Evolutionary conservation across 2,888 invertebrate species (phyloP).

Genomic region (Drosophila affinis): DNA sequence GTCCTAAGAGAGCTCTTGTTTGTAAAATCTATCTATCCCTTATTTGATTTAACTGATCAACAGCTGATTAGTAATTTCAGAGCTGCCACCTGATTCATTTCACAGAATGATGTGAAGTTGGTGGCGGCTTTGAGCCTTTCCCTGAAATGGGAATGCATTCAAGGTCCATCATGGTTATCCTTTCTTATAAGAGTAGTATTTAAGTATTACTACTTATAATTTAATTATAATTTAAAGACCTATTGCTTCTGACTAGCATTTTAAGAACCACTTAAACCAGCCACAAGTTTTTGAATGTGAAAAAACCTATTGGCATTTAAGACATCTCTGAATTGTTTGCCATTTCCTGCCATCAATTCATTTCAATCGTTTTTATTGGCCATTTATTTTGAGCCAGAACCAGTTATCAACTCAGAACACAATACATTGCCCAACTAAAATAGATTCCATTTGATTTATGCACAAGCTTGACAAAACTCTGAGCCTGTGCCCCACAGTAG

Average conservation of each 20-base stretch:
- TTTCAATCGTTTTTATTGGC: conserved; percentile 30
- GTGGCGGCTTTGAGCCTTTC: too few relatives aligned
- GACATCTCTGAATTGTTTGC: background rate
- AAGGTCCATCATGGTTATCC: too few relatives aligned
- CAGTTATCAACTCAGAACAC: conserved; percentile 17
- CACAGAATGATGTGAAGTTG: too few relatives aligned
- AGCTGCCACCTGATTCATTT: too few relatives aligned
- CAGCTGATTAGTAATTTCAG: too few relatives aligned
- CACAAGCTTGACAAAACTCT: background rate
- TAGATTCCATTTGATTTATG: conserved; percentile 1
- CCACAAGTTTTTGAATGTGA: background rate
- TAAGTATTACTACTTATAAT: too few relatives aligned
- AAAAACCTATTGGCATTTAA: too few relatives aligned
- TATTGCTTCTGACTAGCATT: background rate
- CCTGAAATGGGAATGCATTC: too few relatives aligned
- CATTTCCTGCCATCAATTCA: conserved; percentile 21
- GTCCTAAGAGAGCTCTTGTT: too few relatives aligned
- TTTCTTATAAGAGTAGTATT: background rate
- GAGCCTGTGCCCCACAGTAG: conserved; percentile 2
- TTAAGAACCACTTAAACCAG: background rate
- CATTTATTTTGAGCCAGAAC: conserved; percentile 16
- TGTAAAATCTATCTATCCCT: too few relatives aligned
- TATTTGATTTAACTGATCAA: too few relatives aligned
- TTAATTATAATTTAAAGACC: too few relatives aligned
- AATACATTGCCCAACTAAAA: conserved; percentile 1